Evolutionary conservation across 2,888 invertebrate species (phyloP).

Genomic region (Clepsis dumicolana): DNA sequence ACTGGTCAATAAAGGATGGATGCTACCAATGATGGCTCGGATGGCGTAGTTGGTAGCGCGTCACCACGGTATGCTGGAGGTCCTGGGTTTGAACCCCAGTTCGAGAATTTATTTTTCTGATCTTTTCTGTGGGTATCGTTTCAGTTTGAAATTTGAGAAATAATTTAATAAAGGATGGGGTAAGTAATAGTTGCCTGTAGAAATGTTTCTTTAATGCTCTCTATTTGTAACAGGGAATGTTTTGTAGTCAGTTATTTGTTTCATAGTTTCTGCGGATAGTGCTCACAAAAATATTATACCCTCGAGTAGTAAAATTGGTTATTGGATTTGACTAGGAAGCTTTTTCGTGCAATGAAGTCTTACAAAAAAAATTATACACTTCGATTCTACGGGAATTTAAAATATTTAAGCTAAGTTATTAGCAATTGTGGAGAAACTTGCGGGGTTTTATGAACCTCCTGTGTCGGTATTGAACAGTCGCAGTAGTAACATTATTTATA

Average conservation of each 20-base stretch:
- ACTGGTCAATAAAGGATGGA: constrained; percentile 35
- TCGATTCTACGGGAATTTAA: neutral
- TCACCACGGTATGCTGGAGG: too few species aligned
- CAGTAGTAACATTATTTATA: constrained; percentile 4
- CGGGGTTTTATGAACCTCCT: neutral
- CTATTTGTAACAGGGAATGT: neutral
- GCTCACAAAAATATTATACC: neutral
- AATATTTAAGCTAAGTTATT: neutral
- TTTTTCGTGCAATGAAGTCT: neutral
- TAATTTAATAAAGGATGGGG: too few species aligned
- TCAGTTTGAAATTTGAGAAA: too few species aligned
- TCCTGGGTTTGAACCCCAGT: too few species aligned
- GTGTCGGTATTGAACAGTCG: constrained; percentile 1
- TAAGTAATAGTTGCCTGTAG: neutral
- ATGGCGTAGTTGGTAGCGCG: too few species aligned
- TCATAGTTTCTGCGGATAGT: neutral
- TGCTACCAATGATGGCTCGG: too few species aligned
- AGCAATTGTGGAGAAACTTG: neutral
- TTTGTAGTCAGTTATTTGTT: neutral
- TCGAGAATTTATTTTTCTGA: too few species aligned
- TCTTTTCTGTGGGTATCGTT: too few species aligned
- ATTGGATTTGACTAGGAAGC: neutral
- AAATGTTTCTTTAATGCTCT: constrained; percentile 1
- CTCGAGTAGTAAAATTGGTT: neutral
- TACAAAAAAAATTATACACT: neutral